Evolutionary conservation across 1,140 invertebrate species (phyloP).

Genomic region (Caenorhabditis inopinata): DNA sequence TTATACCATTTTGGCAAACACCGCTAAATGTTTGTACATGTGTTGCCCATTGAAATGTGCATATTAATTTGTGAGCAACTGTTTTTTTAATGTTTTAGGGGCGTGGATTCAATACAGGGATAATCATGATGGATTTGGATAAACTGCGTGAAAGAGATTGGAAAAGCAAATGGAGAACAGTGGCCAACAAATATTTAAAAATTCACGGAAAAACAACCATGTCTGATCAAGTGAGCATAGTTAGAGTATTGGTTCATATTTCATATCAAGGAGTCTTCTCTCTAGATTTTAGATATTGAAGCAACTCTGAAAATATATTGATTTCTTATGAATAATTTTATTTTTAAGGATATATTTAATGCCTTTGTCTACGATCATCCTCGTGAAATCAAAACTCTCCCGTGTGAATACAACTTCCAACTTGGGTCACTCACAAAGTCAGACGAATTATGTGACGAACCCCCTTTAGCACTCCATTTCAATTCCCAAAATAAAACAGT

Average conservation of each 20-base stretch:
- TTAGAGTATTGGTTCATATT: too few relatives aligned
- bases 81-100: neutral
- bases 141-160: neutral
- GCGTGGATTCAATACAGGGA: neutral
- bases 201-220: conserved; percentile 16
- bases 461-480: neutral
- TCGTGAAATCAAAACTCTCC: neutral
- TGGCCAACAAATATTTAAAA: conserved; percentile 17
- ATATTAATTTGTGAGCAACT: neutral
- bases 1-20: neutral
- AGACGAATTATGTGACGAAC: neutral
- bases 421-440: neutral
- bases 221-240: conserved; percentile 14
- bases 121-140: conserved; percentile 12
- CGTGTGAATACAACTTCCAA: neutral
- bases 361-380: neutral
- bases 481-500: neutral
- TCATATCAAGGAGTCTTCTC: too few relatives aligned
- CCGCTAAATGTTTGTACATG: neutral
- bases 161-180: neutral
- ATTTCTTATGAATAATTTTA: neutral
- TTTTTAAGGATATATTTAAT: neutral
- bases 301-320: too few relatives aligned
- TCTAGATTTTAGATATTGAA: too few relatives aligned
- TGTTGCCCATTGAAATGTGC: neutral